These are phyloP conservation scores for Acanthurus leucopareius DNA, from an alignment of 2,797 vertebrate genomes.

Conservation along the genomic window DNA sequence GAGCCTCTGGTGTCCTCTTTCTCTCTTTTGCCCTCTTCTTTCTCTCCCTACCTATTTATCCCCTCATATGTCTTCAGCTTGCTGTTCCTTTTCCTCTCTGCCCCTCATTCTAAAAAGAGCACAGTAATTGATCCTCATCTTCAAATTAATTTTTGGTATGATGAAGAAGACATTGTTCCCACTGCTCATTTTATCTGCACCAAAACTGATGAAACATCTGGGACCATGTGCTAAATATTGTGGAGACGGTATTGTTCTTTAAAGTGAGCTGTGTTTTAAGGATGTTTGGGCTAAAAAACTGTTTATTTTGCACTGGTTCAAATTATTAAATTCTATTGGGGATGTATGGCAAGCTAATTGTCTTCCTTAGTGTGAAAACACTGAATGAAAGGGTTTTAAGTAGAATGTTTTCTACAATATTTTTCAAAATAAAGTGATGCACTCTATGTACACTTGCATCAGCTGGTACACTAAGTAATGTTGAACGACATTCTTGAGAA, in stretches of 20 bases:
- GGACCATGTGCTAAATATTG: constrained; percentile 3
- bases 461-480: constrained; percentile 52
- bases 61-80: constrained; percentile 16
- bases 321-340: constrained; percentile 1
- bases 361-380: constrained; percentile 14
- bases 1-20: constrained; percentile 25
- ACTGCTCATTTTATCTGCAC: constrained; percentile 40
- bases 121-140: constrained; percentile 72
- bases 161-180: constrained; percentile 35
- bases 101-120: constrained; percentile 41
- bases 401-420: constrained; percentile 30
- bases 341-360: constrained; percentile 16
- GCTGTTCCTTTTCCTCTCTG: constrained; percentile 24
- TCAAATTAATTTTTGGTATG: constrained; percentile 65
- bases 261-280: constrained; percentile 21
- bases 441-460: constrained; percentile 42
- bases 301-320: constrained; percentile 34
- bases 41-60: constrained; percentile 15
- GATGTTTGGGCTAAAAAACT: constrained; percentile 10
- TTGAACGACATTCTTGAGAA: background rate
- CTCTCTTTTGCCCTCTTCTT: constrained; percentile 18
- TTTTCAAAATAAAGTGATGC: constrained; percentile 61
- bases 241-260: background rate
- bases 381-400: constrained; percentile 24
- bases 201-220: constrained; percentile 40